Percentiles rank a stretch among this genome's conserved stretches.
Evolutionary conservation across 2,113 vertebrate species (phyloP).

Genomic region (Centropus unirufus): DNA sequence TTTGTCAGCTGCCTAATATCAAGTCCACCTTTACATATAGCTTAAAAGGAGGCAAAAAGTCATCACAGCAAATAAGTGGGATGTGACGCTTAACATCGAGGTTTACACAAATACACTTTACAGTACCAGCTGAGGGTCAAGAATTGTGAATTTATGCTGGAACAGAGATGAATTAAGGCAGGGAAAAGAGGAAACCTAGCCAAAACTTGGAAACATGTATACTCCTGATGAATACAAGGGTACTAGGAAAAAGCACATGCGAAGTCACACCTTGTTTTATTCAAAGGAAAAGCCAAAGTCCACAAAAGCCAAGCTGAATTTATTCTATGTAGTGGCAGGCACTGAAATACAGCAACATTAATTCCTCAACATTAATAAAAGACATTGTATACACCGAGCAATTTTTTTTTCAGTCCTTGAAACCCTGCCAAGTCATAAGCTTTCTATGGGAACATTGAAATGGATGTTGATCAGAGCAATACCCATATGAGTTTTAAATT

Average conservation of each 20-base stretch:
- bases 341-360: slow-evolving; percentile 29
- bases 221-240: slow-evolving; percentile 2
- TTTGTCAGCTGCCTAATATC: slow-evolving; percentile 43
- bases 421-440: slow-evolving; percentile 54
- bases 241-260: slow-evolving; percentile 36
- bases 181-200: not conserved
- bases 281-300: not conserved
- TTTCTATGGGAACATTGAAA: slow-evolving; percentile 50
- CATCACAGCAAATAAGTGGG: slow-evolving; percentile 5
- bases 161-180: not conserved
- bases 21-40: slow-evolving; percentile 26
- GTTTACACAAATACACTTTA: not conserved
- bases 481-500: slow-evolving; percentile 26
- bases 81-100: slow-evolving; percentile 43
- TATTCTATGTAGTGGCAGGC: not conserved
- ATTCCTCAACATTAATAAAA: slow-evolving; percentile 61
- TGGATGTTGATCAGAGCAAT: slow-evolving; percentile 49
- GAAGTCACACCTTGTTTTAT: slow-evolving; percentile 23
- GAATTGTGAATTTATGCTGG: not conserved
- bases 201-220: not conserved
- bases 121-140: not conserved
- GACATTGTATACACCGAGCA: slow-evolving; percentile 27
- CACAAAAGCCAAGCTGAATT: slow-evolving; percentile 9
- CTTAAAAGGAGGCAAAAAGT: slow-evolving; percentile 41
- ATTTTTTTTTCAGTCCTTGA: slow-evolving; percentile 17